A percentile compares a stretch with the other conserved stretches of the same genome.
Evolutionary conservation across 1,140 invertebrate species (phyloP).

Genomic region (Drosophila tropicalis): DNA sequence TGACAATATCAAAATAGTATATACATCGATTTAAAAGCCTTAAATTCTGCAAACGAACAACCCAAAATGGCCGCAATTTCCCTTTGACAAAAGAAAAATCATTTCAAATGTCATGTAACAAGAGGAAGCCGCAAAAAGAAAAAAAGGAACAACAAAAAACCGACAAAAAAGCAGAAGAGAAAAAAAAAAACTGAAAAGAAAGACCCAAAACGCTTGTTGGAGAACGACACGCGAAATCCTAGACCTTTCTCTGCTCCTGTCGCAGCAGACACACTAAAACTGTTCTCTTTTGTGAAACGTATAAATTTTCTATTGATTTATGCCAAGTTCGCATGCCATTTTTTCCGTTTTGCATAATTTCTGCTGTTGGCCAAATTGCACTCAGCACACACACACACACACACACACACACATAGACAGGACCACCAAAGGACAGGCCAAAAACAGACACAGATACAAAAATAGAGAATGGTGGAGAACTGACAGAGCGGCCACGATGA

Average conservation of each 20-base stretch:
- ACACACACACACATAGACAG: neutral
- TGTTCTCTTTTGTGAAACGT: slow-evolving; percentile 74
- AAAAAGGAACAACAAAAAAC: slow-evolving; percentile 31
- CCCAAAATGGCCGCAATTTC: slow-evolving; percentile 22
- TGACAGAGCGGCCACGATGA: slow-evolving; percentile 11
- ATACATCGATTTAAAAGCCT: slow-evolving; percentile 39
- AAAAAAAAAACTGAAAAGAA: slow-evolving; percentile 28
- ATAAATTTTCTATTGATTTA: slow-evolving; percentile 82
- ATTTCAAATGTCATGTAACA: slow-evolving; percentile 52
- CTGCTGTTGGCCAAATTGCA: slow-evolving; percentile 74
- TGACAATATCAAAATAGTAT: slow-evolving; percentile 47
- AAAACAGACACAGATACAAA: neutral
- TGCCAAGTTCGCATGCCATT: slow-evolving; percentile 80
- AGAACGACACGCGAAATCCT: slow-evolving; percentile 61
- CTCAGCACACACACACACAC: slow-evolving; percentile 37
- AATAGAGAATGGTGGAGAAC: neutral
- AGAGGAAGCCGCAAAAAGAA: slow-evolving; percentile 37
- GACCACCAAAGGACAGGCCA: slow-evolving; percentile 17
- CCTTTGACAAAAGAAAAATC: slow-evolving; percentile 47
- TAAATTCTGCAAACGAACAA: slow-evolving; percentile 31
- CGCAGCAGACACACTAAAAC: slow-evolving; percentile 62
- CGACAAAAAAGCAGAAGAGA: slow-evolving; percentile 14
- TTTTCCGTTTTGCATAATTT: slow-evolving; percentile 81
- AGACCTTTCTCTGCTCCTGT: slow-evolving; percentile 43
- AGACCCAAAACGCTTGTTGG: slow-evolving; percentile 34